Base-by-base conservation (phyloP, 2,113 vertebrate genomes). In the Turdus rufiventris region DNA sequence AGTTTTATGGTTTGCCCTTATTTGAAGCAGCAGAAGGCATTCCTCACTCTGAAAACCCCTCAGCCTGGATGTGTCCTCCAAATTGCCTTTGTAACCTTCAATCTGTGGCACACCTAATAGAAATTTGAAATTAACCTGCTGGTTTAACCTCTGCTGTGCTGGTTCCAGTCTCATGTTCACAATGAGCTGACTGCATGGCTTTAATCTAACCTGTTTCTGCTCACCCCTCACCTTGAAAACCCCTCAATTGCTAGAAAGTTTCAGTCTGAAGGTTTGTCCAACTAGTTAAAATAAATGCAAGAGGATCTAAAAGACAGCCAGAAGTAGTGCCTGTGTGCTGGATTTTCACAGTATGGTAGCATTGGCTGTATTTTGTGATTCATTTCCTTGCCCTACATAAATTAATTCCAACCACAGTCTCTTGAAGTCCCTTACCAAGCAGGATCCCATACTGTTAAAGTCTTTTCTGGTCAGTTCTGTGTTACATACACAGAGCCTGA, bases 281-380 rank as follows among this genome's bases (percentile, higher is more conserved):
- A 45, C 51, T 80, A 77, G 71, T 70, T 95, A 77, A 88, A 91
- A 90, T 76, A 85, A 93, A 92, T 51, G 67, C 28, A 38, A 94
- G 2, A 1, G 34, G 12, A 65, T 66, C 34, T 82, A 67, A 92
- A 88, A 50, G 65, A 16, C 57, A 94, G 47, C 5, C 38, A 93
- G 61, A 50, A 74, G 36, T 11, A 63, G 18, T 60, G 56, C 14
- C 61, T 54, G 0, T 61, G 68, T 80, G n/a, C 42, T 86, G 43
- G n/a, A 57, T 80, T 89, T 95, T 93, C 90, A 80, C 93, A 88
- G 82, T 88, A 57, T 86, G 85, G 82, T 61, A 57, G 40, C 43
- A 50, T 3, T 71, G 51, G 40, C 67, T 62, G 5, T 33, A 74
- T 96, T 93, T 93, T 77, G 40, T 45, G 47, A 67, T 62, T 73